A percentile compares a stretch with the other conserved stretches of the same genome.
Evolutionary conservation across 2,888 invertebrate species (phyloP).

Genomic region (Acanthosepion lycidas): DNA sequence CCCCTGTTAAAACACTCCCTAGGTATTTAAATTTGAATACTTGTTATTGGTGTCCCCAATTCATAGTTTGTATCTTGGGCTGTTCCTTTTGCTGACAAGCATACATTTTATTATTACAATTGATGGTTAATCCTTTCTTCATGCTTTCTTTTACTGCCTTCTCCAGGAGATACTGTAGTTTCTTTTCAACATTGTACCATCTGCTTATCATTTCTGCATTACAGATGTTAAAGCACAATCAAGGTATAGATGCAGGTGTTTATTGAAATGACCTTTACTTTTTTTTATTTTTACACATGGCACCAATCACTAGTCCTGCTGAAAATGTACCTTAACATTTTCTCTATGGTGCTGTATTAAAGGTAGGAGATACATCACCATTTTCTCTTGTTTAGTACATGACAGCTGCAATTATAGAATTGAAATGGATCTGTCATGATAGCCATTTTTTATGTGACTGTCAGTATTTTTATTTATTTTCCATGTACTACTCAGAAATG

Average conservation of each 20-base stretch:
- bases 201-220: no score
- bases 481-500: background rate
- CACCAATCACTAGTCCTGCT: background rate
- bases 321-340: background rate
- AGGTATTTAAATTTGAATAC: no score
- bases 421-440: background rate
- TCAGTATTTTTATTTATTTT: background rate
- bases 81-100: no score
- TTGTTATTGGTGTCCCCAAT: no score
- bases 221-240: no score
- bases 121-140: no score
- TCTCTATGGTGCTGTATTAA: background rate
- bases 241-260: background rate
- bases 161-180: no score
- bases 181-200: no score
- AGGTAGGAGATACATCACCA: background rate
- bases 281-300: background rate
- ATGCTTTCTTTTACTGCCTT: no score
- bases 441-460: background rate
- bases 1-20: no score
- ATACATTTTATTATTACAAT: no score
- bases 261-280: background rate
- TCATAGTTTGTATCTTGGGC: no score
- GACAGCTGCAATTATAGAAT: background rate
- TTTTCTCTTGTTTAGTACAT: background rate